These are phyloP conservation scores for Druon quercuslanigerum DNA, from an alignment of 1,140 invertebrate genomes.

Conservation along the genomic window DNA sequence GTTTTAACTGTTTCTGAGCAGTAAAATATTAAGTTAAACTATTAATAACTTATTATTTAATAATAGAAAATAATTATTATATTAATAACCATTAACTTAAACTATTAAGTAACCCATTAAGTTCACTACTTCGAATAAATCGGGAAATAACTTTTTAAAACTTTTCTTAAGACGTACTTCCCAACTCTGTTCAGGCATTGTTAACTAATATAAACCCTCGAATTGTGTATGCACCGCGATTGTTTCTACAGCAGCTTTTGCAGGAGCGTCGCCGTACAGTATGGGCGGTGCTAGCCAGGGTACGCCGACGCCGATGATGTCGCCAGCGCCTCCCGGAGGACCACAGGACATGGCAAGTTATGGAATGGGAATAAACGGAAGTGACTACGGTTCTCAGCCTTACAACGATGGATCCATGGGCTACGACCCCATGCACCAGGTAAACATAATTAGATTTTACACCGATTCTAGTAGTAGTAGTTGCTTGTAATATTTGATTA, in stretches of 20 bases:
- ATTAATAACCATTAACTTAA: no score
- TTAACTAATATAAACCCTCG: conserved; percentile 60
- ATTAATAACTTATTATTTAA: no score
- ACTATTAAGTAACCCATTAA: no score
- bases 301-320: conserved; percentile 94
- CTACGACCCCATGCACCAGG: conserved; percentile 92
- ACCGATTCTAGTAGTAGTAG: conserved; percentile 37
- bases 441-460: conserved; percentile 47
- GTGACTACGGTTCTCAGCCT: conserved; percentile 88
- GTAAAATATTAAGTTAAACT: no score
- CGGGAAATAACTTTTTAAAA: no score
- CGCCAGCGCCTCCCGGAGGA: conserved; percentile 86
- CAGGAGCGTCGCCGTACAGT: conserved; percentile 93
- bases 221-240: conserved; percentile 75
- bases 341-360: conserved; percentile 92
- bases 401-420: conserved; percentile 90
- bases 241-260: conserved; percentile 77
- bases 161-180: no score
- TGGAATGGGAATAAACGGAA: conserved; percentile 89
- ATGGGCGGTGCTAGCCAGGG: conserved; percentile 89
- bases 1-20: no score
- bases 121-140: no score
- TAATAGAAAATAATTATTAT: no score
- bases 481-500: conserved; percentile 35
- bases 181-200: not conserved